Conservation (phyloP, 2,888 invertebrate genomes). For the Zhuqinia jingwanae region DNA sequence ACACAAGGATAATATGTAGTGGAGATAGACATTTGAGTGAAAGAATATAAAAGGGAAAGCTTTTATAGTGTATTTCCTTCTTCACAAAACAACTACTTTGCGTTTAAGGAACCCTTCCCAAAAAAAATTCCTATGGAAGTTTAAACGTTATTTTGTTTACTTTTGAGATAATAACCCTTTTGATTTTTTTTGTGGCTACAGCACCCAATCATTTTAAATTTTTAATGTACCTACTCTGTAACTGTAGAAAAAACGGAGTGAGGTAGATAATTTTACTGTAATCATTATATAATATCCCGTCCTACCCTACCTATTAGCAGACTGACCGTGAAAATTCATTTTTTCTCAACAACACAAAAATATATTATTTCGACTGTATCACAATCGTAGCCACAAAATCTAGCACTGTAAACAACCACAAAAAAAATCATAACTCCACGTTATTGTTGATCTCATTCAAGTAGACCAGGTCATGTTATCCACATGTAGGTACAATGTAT, state of each 20-base stretch:
- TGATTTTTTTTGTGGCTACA: background rate
- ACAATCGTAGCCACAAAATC: no score
- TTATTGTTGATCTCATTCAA: background rate
- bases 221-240: background rate
- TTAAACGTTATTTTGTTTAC: constrained; percentile 1
- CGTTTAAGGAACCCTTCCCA: no score
- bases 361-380: no score
- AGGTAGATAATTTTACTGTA: background rate
- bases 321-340: background rate
- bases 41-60: background rate
- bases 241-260: background rate
- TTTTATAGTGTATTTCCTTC: no score
- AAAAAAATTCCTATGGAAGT: background rate
- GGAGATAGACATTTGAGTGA: no score
- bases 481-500: no score
- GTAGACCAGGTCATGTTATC: background rate
- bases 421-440: no score
- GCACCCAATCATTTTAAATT: background rate
- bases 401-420: no score
- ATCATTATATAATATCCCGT: background rate
- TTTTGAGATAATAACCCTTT: background rate
- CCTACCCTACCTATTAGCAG: no score
- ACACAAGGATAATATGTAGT: no score
- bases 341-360: no score
- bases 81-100: no score